Evolutionary conservation across 2,797 vertebrate species (phyloP), one percentile per base, ranked within the genome.

Genomic region (Paramormyrops hopkinsi): DNA sequence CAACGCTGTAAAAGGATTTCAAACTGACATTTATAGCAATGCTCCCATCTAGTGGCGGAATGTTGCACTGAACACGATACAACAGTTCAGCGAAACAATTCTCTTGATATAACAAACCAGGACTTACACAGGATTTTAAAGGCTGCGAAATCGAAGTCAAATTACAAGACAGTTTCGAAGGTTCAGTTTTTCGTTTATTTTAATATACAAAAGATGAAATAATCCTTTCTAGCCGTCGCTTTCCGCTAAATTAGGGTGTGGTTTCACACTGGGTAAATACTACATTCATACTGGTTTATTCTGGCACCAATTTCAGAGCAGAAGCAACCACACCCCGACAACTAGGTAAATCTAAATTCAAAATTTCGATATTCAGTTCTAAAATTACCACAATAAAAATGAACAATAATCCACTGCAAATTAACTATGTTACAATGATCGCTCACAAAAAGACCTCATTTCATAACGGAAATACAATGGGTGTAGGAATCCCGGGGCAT

Each of bases 161-260:
- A 62, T 11, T 62, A 33, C 7, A 0, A 53, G 29, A 25, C 14
- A 11, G 14, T 22, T 54, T 87, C 56, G 14, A 37, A 54, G 17
- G 33, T 62, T 86, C 93, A 93, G 93, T 90, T 93, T 93, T 97
- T 97, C 96, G 94, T 97, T 98, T 97, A 97, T 97, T 98, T 97
- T 97, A 95, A 98, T 97, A 96, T 98, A 97, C 96, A 98, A 98
- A 98, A 98, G 96, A 97, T 97, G 95, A 97, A 97, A 97, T 96
- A 97, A 94, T 96, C 95, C 93, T 95, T 95, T 96, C 95, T 96
- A 97, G 92, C 95, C 91, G 92, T 94, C 88, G 56, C 41, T 90
- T 94, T 93, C 93, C 94, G 91, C 94, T 96, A 96, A 91, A 93
- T 95, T 94, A 95, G 95, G 96, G 94, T 96, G 96, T 96, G 93